Base-by-base conservation (phyloP, 1,140 invertebrate species). In the Cyrtorhinus lividipennis region DNA sequence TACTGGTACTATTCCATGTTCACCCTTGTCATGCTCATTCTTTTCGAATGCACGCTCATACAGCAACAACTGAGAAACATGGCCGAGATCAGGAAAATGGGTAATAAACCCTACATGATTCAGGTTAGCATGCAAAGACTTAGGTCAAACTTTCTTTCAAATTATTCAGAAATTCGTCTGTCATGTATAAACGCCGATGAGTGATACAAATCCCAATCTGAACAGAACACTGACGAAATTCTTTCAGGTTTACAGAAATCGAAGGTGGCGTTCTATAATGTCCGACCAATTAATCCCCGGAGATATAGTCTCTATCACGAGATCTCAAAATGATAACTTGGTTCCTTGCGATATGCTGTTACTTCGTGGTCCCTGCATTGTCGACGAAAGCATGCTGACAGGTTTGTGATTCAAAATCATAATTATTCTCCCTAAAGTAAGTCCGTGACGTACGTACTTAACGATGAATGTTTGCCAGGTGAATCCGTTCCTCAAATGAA, bases 401-500 rank as follows among this genome's bases (percentile, higher is more conserved):
- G 93, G 91, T 75, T 78, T 79, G 69, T 53, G 64, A 18, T 15
- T 56, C 48, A 56, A 18, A n/a, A n/a, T n/a, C n/a, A n/a, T n/a
- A n/a, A n/a, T n/a, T n/a, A n/a, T n/a, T n/a, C n/a, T n/a, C n/a
- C n/a, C n/a, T n/a, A n/a, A n/a, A n/a, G n/a, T n/a, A n/a, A n/a
- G n/a, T n/a, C n/a, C n/a, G n/a, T n/a, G n/a, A n/a, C n/a, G n/a
- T n/a, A n/a, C n/a, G n/a, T n/a, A n/a, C n/a, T n/a, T n/a, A n/a
- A n/a, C n/a, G n/a, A n/a, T n/a, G n/a, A n/a, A n/a, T n/a, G n/a
- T n/a, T n/a, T n/a, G n/a, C n/a, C 64, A 80, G 82, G 86, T 58
- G 92, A 95, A 77, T 97, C 93, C 66, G 93, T 99, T n/a, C 97
- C 97, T 5, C 95, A 98, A 76, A 99, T 99, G 94, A 99, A 99